Base-by-base conservation (phyloP, 2,888 invertebrate species). In the Proisotoma minuta region DNA sequence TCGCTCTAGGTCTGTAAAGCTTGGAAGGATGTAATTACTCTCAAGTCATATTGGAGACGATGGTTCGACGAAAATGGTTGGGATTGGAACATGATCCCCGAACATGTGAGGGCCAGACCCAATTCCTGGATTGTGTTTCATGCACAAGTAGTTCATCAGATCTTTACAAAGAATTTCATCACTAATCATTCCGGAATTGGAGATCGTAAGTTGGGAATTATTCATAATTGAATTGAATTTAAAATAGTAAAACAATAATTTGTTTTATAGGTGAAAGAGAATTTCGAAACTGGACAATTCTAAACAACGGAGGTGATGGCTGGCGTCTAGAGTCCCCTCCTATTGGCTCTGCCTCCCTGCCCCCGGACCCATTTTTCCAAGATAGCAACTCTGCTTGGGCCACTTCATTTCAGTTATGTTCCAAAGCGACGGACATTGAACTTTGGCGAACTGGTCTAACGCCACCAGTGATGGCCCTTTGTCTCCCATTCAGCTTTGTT, bases 31-130 rank as follows among this genome's bases (percentile, higher is more conserved):
- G 20, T 68, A 1, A 54, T 64, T 20, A 58, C 60, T 1, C 52
- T 63, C n/a, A 63, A 66, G 18, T 68, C 65, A 12, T 68, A 65
- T 34, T 68, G 68, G 68, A 68, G 58, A 26, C 57, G 54, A 20
- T 65, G 61, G 40, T 68, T 51, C 26, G 56, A 60, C 1, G n/a
- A 24, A 1, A 47, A 28, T 26, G 52, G 60, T 1, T 12, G 56
- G 4, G 48, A 58, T 5, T 68, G 63, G 65, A 56, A 60, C 8
- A 26, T 10, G 1, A 29, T 68, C 8, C 68, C 68, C 1, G n/a
- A 26, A 5, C 51, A 52, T 24, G 48, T 68, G 10, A 57, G 59
- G 22, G 65, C 65, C 8, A 63, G 49, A n/a, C 60, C 57, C 1
- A 48, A 63, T 20, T 57, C 61, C 0, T 68, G 68, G 68, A 63